A percentile compares a stretch with the other conserved stretches of the same genome.
These are phyloP conservation scores for Escarpia spicata DNA, from an alignment of 2,888 invertebrate species.

Conservation along the genomic window DNA sequence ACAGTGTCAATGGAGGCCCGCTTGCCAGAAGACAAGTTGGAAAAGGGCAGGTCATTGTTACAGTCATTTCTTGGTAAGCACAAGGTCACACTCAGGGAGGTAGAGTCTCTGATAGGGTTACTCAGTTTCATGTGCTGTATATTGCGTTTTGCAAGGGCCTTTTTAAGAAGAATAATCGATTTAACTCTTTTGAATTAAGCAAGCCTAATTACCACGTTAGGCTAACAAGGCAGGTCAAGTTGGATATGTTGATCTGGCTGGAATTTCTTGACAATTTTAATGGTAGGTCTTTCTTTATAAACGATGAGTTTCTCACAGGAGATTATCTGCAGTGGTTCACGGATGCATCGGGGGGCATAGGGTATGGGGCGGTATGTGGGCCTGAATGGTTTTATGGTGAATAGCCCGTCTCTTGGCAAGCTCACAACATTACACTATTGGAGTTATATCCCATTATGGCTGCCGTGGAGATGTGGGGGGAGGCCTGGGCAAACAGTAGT, in stretches of 20 bases:
- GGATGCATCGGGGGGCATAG: too few relatives aligned
- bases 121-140: not conserved
- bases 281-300: too few relatives aligned
- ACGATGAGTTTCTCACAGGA: too few relatives aligned
- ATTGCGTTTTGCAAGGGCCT: not conserved
- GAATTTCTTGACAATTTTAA: too few relatives aligned
- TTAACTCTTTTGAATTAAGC: not conserved
- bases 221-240: not conserved
- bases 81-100: not conserved
- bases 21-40: not conserved
- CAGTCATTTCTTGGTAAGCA: not conserved
- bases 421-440: not conserved
- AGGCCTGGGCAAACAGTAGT: not conserved
- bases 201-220: not conserved
- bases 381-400: not conserved
- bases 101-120: not conserved
- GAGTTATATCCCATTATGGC: not conserved
- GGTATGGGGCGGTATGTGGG: not conserved
- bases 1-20: not conserved
- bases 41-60: not conserved
- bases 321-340: too few relatives aligned
- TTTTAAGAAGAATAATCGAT: not conserved
- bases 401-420: not conserved
- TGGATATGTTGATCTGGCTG: not conserved
- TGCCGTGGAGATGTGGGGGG: not conserved